Evolutionary conservation across 2,797 vertebrate genomes (phyloP).

Genomic region (Gephyroberyx darwinii): DNA sequence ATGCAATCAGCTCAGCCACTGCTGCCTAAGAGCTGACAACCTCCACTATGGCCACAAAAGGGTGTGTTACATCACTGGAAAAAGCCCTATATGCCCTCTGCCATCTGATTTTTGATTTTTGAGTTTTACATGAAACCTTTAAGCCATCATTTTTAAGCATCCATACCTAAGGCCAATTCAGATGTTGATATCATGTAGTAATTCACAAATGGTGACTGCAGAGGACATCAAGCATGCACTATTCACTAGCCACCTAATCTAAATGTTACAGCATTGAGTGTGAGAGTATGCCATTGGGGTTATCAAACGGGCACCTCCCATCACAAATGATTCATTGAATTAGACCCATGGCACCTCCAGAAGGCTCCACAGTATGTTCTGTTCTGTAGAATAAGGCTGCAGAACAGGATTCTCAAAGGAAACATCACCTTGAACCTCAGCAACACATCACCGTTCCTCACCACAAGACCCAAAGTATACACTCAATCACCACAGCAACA

Average conservation of each 20-base stretch:
- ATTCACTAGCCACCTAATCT: constrained; percentile 1
- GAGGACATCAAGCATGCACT: too few relatives aligned
- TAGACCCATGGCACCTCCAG: neutral
- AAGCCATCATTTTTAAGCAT: too few relatives aligned
- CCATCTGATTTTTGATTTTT: too few relatives aligned
- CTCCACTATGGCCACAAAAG: too few relatives aligned
- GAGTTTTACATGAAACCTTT: too few relatives aligned
- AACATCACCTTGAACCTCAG: constrained; percentile 24
- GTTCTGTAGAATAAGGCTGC: neutral
- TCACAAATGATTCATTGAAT: constrained; percentile 2
- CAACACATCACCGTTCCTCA: constrained; percentile 1
- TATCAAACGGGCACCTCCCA: constrained; percentile 12
- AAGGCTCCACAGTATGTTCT: neutral
- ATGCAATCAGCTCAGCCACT: too few relatives aligned
- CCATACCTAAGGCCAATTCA: too few relatives aligned
- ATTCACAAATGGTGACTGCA: too few relatives aligned
- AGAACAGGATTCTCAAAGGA: neutral
- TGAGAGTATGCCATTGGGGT: neutral
- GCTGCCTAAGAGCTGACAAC: too few relatives aligned
- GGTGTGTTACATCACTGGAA: too few relatives aligned
- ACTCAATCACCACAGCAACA: constrained; percentile 38
- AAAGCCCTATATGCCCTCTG: too few relatives aligned
- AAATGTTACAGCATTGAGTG: neutral
- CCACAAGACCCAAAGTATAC: constrained; percentile 12
- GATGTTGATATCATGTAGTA: too few relatives aligned